Base-by-base conservation (phyloP, 2,888 invertebrate species). In the Zygothrica quintamaculata region DNA sequence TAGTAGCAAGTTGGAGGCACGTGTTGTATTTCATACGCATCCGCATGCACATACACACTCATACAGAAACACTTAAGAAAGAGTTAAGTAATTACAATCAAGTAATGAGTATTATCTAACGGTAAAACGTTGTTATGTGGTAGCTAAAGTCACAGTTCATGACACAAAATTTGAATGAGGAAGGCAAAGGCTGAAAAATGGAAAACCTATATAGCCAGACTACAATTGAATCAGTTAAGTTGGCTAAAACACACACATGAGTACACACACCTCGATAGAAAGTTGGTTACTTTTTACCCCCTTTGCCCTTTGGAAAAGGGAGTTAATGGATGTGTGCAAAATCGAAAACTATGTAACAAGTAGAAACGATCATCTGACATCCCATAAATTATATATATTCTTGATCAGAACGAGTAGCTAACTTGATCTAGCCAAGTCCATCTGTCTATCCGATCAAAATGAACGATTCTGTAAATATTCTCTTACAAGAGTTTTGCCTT, bases 71-170 rank as follows among this genome's bases (percentile, higher is more conserved):
- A 22, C 18, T 39, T 16, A 7, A 13, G 1, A 3, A 16, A 13
- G 39, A 5, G 1, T 15, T 1, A 47, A 13, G 33, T 26, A 26
- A 40, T 11, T 33, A 50, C 4, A 39, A 29, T 3, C 26, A 3
- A 33, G 33, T 15, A 34, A 39, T 46, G 47, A 29, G 55, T 56
- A 82, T 82, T 82, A 82, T 79, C 70, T 85, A 82, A 85, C 75
- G 39, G 22, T 40, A 46, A 55, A n/a, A n/a, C n/a, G n/a, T 65
- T 58, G 31, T 31, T 71, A 55, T 59, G 65, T 65, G 44, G 44
- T 42, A 26, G 47, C 61, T 26, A 65, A 67, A 76, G 73, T 70
- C 77, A 69, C 77, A 82, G 81, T 74, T 82, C 75, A 59, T 64
- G 81, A 58, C 77, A 70, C 65, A 50, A 60, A 67, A 51, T 34